These are phyloP conservation scores for Orthonychiurus folsomi DNA, from an alignment of 2,888 invertebrate genomes.

Conservation along the genomic window DNA sequence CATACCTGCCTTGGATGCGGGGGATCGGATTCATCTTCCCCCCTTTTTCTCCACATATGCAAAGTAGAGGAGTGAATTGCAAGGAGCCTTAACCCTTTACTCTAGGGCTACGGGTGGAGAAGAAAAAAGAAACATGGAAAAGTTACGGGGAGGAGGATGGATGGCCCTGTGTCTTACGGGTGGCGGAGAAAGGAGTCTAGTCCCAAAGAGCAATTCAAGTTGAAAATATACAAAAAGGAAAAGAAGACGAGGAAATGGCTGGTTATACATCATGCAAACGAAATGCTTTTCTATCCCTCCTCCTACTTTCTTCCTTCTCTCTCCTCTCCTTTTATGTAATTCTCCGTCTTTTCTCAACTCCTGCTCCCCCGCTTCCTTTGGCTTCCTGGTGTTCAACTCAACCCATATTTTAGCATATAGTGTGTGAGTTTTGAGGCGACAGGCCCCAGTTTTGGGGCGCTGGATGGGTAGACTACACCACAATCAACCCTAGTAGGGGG, in stretches of 20 bases:
- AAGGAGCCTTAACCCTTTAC: no score
- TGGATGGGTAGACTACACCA: no score
- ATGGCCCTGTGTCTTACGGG: constrained; percentile 12
- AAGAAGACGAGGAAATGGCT: constrained; percentile 28
- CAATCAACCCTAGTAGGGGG: not conserved
- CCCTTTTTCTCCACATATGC: constrained; percentile 1
- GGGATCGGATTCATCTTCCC: no score
- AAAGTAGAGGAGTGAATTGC: no score
- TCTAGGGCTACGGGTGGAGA: constrained; percentile 2
- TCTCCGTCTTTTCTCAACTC: constrained; percentile 14
- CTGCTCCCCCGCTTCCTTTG: constrained; percentile 12
- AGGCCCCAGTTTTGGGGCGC: constrained; percentile 14
- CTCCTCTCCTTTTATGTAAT: constrained; percentile 24
- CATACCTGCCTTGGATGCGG: no score
- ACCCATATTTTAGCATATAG: constrained; percentile 25
- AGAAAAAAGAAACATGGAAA: constrained; percentile 12
- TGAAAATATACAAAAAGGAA: constrained; percentile 26
- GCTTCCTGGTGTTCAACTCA: constrained; percentile 15
- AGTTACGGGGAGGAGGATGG: constrained; percentile 11
- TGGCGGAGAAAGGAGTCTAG: constrained; percentile 8
- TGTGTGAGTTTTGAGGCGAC: constrained; percentile 18
- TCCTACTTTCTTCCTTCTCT: constrained; percentile 13
- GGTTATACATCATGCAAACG: constrained; percentile 38
- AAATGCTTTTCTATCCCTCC: constrained; percentile 29
- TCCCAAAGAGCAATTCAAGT: constrained; percentile 18